Evolutionary conservation across 2,888 invertebrate species (phyloP).

Genomic region (Diaphora mendica): DNA sequence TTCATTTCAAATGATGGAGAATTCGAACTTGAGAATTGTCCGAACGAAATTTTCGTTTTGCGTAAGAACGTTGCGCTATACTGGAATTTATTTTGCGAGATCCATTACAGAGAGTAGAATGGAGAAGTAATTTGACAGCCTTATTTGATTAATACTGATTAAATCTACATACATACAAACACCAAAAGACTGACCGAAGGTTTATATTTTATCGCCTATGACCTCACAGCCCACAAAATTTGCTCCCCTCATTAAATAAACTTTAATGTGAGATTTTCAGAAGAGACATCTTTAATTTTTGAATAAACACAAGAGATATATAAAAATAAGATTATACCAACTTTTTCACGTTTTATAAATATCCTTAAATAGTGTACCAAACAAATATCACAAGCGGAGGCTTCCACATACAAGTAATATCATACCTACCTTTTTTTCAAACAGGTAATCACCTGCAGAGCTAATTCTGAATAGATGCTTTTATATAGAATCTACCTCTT

Average conservation of each 20-base stretch:
- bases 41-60: not conserved
- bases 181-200: not conserved
- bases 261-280: too few relatives aligned
- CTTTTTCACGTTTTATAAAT: too few relatives aligned
- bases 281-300: too few relatives aligned
- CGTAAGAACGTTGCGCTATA: not conserved
- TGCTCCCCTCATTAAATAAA: too few relatives aligned
- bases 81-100: not conserved
- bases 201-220: not conserved
- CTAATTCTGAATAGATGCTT: conserved; percentile 1
- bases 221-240: too few relatives aligned
- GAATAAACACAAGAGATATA: too few relatives aligned
- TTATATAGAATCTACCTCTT: not conserved
- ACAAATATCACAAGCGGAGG: not conserved
- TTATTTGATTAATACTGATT: not conserved
- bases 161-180: not conserved
- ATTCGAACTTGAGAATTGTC: conserved; percentile 9
- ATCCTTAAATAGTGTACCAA: not conserved
- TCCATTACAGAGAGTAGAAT: not conserved
- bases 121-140: not conserved
- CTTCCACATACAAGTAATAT: not conserved
- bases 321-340: too few relatives aligned
- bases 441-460: not conserved
- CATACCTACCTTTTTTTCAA: not conserved
- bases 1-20: conserved; percentile 4